Evolutionary conservation across 2,888 invertebrate genomes (phyloP), one percentile per base, ranked within the genome.

Genomic region (Chorisops tibialis): DNA sequence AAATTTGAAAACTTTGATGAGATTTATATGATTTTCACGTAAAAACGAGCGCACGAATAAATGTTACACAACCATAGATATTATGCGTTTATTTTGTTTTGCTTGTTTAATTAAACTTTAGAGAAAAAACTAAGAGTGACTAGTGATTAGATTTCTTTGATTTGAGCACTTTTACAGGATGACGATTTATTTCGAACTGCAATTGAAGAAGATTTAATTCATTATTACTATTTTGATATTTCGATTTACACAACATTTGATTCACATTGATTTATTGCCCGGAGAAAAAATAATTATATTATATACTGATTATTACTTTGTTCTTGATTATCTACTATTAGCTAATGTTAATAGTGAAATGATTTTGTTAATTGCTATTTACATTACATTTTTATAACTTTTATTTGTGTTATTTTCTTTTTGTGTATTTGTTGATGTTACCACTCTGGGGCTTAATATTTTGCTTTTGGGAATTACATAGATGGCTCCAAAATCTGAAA

Each of bases 1-100:
- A n/a, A n/a, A n/a, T n/a, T n/a, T n/a, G n/a, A n/a, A n/a, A n/a
- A n/a, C 24, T 4, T 37, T 14, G 38, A 38, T 9, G 11, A 7
- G 43, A 24, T 30, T 37, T 47, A 18, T 14, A 6, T 45, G 9
- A n/a, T 19, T 38, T 54, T 30, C 51, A 24, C 58, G 38, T 49
- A 63, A 64, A 63, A 65, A 50, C 64, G 49, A 41, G 62, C n/a
- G n/a, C 63, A 62, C 63, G 61, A 67, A 63, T 66, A 64, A 59
- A 65, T 62, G 63, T 61, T 65, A 67, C 67, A 67, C 67, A 67
- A 67, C 67, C 67, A 67, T 66, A 60, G 64, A 61, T 66, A 66
- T 66, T 60, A 52, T 39, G 54, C 62, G 66, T 67, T 64, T 64
- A 63, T 67, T 14, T 24, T 63, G 30, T 22, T 45, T 61, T 61